Conservation (phyloP, 2,888 invertebrate genomes). For the Auanema sp. region DNA sequence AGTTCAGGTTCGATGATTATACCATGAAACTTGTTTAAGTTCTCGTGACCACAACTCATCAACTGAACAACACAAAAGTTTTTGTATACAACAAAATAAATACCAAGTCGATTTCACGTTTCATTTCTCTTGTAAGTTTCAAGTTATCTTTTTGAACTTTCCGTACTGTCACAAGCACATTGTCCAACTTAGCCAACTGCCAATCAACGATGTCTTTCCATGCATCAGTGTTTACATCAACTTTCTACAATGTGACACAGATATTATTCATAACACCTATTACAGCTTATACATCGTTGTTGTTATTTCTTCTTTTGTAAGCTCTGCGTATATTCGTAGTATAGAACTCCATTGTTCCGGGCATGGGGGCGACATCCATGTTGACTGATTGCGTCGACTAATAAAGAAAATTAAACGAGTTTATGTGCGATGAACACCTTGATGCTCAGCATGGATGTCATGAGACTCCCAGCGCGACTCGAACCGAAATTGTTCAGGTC, state of each 20-base stretch:
- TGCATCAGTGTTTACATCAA: neutral
- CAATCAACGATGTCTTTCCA: slow-evolving; percentile 37
- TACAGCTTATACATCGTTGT: slow-evolving; percentile 5
- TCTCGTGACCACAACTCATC: slow-evolving; percentile 76
- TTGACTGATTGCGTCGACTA: neutral
- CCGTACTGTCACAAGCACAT: slow-evolving; percentile 31
- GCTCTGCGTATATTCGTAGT: slow-evolving; percentile 24
- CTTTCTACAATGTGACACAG: neutral
- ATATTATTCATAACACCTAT: too few species aligned
- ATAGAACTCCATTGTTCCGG: slow-evolving; percentile 33
- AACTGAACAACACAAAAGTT: slow-evolving; percentile 25
- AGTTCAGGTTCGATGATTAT: slow-evolving; percentile 76
- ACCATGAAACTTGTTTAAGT: slow-evolving; percentile 93
- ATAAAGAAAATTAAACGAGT: neutral
- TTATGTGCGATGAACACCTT: slow-evolving; percentile 13
- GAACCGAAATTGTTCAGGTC: slow-evolving; percentile 35
- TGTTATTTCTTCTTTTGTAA: slow-evolving; percentile 10
- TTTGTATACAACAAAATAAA: neutral
- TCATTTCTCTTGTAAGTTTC: slow-evolving; percentile 42
- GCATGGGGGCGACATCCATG: slow-evolving; percentile 2
- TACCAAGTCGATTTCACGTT: slow-evolving; percentile 42
- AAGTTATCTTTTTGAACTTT: slow-evolving; percentile 32
- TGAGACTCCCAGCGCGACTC: slow-evolving; percentile 33
- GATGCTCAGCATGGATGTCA: slow-evolving; percentile 29
- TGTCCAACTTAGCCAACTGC: slow-evolving; percentile 36